Conservation (phyloP, 92 coral and sea anemone genomes). For the Micromussa lordhowensis region DNA sequence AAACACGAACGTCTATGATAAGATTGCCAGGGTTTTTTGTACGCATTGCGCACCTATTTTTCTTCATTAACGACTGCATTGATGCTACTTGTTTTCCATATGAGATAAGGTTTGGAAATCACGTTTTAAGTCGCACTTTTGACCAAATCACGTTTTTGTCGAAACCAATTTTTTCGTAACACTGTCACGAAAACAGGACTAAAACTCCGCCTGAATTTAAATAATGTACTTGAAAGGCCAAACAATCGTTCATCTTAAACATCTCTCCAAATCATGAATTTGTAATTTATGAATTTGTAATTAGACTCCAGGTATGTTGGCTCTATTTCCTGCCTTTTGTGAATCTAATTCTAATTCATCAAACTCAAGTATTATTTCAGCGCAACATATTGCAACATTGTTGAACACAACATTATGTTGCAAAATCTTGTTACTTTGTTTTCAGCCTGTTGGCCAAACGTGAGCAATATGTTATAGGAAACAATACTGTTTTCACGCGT, state of each 20-base stretch:
- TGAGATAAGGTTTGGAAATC: not conserved
- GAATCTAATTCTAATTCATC: too few relatives aligned
- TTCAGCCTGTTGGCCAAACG: too few relatives aligned
- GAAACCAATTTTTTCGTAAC: not conserved
- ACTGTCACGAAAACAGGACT: too few relatives aligned
- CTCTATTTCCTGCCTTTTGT: not conserved
- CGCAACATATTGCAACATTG: too few relatives aligned
- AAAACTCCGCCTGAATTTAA: not conserved
- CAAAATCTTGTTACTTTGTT: too few relatives aligned
- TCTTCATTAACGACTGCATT: not conserved
- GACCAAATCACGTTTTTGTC: not conserved
- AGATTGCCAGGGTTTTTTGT: not conserved
- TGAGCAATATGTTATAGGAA: too few relatives aligned
- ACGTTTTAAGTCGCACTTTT: not conserved
- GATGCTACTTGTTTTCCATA: not conserved
- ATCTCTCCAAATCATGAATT: not conserved
- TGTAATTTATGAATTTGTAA: not conserved
- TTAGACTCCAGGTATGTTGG: not conserved
- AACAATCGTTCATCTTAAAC: not conserved
- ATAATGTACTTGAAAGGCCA: not conserved
- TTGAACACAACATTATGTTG: too few relatives aligned
- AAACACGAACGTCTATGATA: too few relatives aligned
- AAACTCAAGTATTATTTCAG: too few relatives aligned
- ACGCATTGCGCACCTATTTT: constrained; percentile 5
- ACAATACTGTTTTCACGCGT: too few relatives aligned